A percentile compares a stretch with the other conserved stretches of the same genome.
Evolutionary conservation across 2,113 vertebrate genomes (phyloP).

Genomic region (Anas platyrhynchos): DNA sequence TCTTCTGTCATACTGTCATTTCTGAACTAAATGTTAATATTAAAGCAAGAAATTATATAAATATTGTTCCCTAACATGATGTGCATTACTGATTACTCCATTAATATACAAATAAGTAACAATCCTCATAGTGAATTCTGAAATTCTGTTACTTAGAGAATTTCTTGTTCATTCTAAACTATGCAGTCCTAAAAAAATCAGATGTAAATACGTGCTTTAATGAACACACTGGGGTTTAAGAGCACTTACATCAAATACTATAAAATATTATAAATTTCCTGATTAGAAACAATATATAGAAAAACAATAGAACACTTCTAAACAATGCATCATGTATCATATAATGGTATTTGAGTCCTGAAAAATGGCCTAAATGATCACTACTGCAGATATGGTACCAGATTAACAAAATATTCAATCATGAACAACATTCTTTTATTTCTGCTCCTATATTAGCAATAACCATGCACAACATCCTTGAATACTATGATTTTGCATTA

Average conservation of each 20-base stretch:
- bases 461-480: not conserved
- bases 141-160: not conserved
- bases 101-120: not conserved
- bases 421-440: not conserved
- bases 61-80: not conserved
- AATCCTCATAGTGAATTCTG: not conserved
- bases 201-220: not conserved
- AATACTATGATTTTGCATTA: not conserved
- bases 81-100: not conserved
- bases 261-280: not conserved
- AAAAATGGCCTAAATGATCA: not conserved
- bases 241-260: not conserved
- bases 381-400: not conserved
- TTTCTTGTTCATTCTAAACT: not conserved
- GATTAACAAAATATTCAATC: not conserved
- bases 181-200: not conserved
- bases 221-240: not conserved
- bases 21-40: not conserved
- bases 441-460: not conserved
- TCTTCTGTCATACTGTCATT: not conserved
- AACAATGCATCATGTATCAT: not conserved
- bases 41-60: not conserved
- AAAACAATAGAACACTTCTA: not conserved
- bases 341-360: not conserved
- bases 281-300: not conserved